Conservation (phyloP, 2,113 vertebrate genomes). For the Dicaeum eximium region DNA sequence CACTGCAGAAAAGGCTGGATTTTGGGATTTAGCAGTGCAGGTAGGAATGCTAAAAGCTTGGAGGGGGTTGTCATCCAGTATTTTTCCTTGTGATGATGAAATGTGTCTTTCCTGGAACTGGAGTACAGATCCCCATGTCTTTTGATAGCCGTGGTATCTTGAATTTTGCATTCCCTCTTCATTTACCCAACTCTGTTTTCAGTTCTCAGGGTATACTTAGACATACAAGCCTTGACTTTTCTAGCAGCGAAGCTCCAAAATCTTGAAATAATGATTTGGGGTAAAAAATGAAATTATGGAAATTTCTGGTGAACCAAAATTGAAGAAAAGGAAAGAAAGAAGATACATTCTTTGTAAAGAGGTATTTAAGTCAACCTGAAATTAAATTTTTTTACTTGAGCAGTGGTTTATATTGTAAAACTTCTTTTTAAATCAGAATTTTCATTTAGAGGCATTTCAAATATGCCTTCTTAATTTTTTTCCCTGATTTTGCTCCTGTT, state of each 20-base stretch:
- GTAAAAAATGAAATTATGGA: background rate
- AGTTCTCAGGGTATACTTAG: background rate
- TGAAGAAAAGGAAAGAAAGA: accelerated
- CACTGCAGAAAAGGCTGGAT: background rate
- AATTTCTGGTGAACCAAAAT: background rate
- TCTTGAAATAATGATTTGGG: background rate
- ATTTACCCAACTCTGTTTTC: background rate
- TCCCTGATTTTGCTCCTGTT: background rate
- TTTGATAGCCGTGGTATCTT: background rate
- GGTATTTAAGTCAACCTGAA: background rate
- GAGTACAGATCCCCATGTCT: background rate
- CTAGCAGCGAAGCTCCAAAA: background rate
- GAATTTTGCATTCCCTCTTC: background rate
- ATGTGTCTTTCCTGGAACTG: background rate
- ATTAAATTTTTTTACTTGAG: background rate
- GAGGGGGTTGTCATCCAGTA: background rate
- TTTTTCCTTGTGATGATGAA: background rate
- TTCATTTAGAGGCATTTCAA: background rate
- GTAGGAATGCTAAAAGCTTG: background rate
- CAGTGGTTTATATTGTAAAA: background rate
- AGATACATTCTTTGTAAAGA: background rate
- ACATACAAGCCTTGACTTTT: background rate
- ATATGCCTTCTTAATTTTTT: background rate
- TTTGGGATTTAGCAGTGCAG: background rate
- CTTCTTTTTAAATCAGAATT: background rate